A percentile compares a stretch with the other conserved stretches of the same genome.
Evolutionary conservation across 2,113 vertebrate genomes (phyloP).

Genomic region (Phrynosoma platyrhinos): DNA sequence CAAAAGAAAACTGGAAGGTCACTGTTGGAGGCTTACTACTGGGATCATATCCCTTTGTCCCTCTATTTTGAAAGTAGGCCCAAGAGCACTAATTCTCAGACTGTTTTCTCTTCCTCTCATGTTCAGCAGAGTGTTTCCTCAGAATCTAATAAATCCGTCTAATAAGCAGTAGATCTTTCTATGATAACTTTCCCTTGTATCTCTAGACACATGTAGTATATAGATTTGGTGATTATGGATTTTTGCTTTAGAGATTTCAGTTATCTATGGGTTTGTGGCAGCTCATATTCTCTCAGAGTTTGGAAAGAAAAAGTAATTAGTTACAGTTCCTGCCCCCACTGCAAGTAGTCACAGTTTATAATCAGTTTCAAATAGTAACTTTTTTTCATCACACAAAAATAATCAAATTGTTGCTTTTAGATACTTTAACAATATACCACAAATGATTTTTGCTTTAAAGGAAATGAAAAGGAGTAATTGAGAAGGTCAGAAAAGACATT

Average conservation of each 20-base stretch:
- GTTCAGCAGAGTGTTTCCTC: not conserved
- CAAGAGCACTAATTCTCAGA: not conserved
- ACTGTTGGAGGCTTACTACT: not conserved
- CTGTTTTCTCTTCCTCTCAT: conserved; percentile 3
- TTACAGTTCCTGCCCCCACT: too few relatives aligned
- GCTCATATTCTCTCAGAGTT: not conserved
- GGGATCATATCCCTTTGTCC: not conserved
- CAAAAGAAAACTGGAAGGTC: not conserved
- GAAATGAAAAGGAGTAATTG: too few relatives aligned
- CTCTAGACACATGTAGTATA: not conserved
- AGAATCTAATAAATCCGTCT: not conserved
- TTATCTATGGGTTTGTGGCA: not conserved
- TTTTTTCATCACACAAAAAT: too few relatives aligned
- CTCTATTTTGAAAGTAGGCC: not conserved
- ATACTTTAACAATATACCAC: too few relatives aligned
- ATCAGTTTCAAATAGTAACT: too few relatives aligned
- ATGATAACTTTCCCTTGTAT: not conserved
- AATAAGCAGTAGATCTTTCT: conserved; percentile 1
- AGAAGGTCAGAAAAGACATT: too few relatives aligned
- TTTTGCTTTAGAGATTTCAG: not conserved
- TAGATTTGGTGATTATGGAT: not conserved
- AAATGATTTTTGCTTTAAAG: too few relatives aligned
- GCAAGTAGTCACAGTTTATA: too few relatives aligned
- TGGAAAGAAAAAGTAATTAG: too few relatives aligned
- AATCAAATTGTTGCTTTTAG: too few relatives aligned